A percentile compares a stretch with the other conserved stretches of the same genome.
Evolutionary conservation across 2,888 invertebrate species (phyloP).

Genomic region (Caenorhabditis sp.): DNA sequence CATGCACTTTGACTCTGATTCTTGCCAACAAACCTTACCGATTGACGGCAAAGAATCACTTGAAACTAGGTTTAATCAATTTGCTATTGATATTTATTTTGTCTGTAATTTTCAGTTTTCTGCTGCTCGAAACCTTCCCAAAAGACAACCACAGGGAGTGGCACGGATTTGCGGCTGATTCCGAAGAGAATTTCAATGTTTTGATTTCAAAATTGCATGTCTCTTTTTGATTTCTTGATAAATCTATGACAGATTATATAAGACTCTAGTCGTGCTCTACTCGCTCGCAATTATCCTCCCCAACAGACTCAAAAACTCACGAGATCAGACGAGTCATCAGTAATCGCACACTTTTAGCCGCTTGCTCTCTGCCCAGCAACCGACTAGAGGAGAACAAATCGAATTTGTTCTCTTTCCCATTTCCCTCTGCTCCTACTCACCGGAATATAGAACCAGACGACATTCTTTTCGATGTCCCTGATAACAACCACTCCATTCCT

Average conservation of each 20-base stretch:
- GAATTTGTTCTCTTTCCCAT: neutral
- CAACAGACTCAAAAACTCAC: neutral
- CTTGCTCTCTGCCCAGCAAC: neutral
- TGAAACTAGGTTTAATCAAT: neutral
- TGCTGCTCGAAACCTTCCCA: neutral
- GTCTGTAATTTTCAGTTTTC: neutral
- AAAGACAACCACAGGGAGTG: neutral
- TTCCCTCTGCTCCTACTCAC: neutral
- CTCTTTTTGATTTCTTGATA: too few relatives aligned
- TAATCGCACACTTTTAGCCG: neutral
- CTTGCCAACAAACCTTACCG: neutral
- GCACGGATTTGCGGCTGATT: neutral
- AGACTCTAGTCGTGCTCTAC: too few relatives aligned
- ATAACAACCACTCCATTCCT: constrained; percentile 6
- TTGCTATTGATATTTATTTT: too few relatives aligned
- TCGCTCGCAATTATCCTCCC: too few relatives aligned
- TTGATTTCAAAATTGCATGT: too few relatives aligned
- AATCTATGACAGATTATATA: too few relatives aligned
- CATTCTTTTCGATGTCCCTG: neutral
- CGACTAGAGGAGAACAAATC: neutral
- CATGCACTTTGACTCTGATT: neutral
- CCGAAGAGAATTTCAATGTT: neutral
- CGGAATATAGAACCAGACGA: neutral
- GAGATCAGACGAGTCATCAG: neutral
- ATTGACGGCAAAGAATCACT: neutral